A percentile compares a stretch with the other conserved stretches of the same genome.
Evolutionary conservation across 2,797 vertebrate species (phyloP).

Genomic region (Enteromius treurensis): DNA sequence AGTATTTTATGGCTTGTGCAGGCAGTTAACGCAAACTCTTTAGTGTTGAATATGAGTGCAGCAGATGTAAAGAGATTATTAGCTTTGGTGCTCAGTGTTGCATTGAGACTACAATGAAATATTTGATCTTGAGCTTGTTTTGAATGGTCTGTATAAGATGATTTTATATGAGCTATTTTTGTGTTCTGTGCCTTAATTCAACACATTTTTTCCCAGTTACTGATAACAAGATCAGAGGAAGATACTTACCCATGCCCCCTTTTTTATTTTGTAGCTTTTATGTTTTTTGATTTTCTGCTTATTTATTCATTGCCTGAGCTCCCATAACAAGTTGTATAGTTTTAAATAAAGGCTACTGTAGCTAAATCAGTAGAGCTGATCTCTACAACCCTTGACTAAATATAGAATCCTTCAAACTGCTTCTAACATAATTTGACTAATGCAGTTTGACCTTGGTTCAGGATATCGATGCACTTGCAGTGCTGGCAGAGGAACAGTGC

Average conservation of each 20-base stretch:
- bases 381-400: not conserved
- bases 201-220: not conserved
- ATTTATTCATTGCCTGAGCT: constrained; percentile 1
- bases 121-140: constrained; percentile 10
- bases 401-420: constrained; percentile 2
- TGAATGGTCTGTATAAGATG: not conserved
- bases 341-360: not conserved
- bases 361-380: constrained; percentile 6
- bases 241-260: not conserved
- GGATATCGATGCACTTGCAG: constrained; percentile 30
- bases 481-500: constrained; percentile 31
- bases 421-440: constrained; percentile 24
- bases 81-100: not conserved
- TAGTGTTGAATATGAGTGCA: not conserved
- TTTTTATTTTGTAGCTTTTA: not conserved
- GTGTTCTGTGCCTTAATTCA: not conserved
- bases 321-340: not conserved
- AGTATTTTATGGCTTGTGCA: not conserved
- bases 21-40: not conserved
- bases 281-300: not conserved
- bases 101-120: constrained; percentile 8
- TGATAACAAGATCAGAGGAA: constrained; percentile 18
- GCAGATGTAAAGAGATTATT: constrained; percentile 4
- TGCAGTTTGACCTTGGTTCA: constrained; percentile 25
- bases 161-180: not conserved